Conservation (phyloP, 2,113 vertebrate species). For the Nematolebias whitei region DNA sequence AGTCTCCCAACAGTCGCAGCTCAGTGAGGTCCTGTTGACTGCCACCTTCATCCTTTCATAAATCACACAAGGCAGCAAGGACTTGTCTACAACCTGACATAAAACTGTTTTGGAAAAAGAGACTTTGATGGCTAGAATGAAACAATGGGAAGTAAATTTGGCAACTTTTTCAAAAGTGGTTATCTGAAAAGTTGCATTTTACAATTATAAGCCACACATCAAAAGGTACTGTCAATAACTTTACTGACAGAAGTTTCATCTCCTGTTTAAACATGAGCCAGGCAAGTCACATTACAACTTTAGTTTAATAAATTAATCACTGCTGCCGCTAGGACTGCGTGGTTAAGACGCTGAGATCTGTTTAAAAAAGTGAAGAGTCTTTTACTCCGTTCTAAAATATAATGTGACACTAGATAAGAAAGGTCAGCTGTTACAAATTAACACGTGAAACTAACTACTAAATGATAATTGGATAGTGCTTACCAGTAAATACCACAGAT, state of each 20-base stretch:
- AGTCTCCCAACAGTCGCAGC: too few species aligned
- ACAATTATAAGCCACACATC: not conserved
- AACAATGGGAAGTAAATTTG: not conserved
- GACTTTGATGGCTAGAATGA: too few species aligned
- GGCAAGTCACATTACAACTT: slow-evolving; percentile 14
- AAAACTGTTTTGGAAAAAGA: too few species aligned
- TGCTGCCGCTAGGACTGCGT: too few species aligned
- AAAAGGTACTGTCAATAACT: slow-evolving; percentile 1
- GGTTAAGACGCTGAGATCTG: too few species aligned
- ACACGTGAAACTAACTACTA: not conserved
- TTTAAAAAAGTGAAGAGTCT: not conserved
- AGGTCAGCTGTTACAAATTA: not conserved
- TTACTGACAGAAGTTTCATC: slow-evolving; percentile 6
- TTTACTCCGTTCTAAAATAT: too few species aligned
- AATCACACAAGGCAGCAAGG: too few species aligned
- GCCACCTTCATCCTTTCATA: too few species aligned
- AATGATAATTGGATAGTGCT: slow-evolving; percentile 8
- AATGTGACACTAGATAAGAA: not conserved
- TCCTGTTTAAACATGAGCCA: slow-evolving; percentile 12
- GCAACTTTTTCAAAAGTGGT: not conserved
- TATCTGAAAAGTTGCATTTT: not conserved
- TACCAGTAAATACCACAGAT: too few species aligned
- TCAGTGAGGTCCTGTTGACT: too few species aligned
- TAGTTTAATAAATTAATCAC: slow-evolving; percentile 19
- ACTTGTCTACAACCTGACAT: too few species aligned